Evolutionary conservation across 2,888 invertebrate species (phyloP), one percentile per base, ranked within the genome.

Genomic region (Coremacera marginata): DNA sequence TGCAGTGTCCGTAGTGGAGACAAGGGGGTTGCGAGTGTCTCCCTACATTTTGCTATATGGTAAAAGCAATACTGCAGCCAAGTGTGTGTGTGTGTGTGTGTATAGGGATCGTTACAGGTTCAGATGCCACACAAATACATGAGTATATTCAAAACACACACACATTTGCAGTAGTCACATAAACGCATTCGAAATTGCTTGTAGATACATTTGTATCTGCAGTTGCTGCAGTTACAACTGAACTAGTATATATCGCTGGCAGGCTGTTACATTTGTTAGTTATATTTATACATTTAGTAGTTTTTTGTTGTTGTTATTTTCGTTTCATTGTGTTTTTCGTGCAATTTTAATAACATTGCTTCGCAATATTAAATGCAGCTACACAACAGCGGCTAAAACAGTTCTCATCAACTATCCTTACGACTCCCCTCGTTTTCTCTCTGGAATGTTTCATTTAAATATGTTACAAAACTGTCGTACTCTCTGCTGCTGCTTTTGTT

Each of bases 181-280:
- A 67, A 74, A 67, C 55, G 27, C 55, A 55, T 67, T 67, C 37
- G 55, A 55, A 74, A 67, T 74, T 74, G 67, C 52, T 74, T 74
- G 74, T 55, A 55, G 52, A 74, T 74, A 74, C 67, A 67, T 52
- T 62, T 65, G 55, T 63, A 52, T 65, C 63, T 74, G 52, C 71
- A 19, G 25, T 51, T 70, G 55, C n/a, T n/a, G 51, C 44, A 22
- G 19, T 31, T 19, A 27, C 37, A 22, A 37, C 37, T 37, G 60
- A 14, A 57, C 44, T 57, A 44, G 51, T 52, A 70, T 73, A 16
- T 14, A 4, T 63, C n/a, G 72, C 27, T 62, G 9, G 44, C 7
- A 60, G 7, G 57, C 37, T 19, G 37, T 72, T 62, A 31, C 49
- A n/a, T 62, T 60, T 27, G 62, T 60, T 72, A 37, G 16, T 72